Evolutionary conservation across 2,113 vertebrate genomes (phyloP), one percentile per base, ranked within the genome.

Genomic region (Psilopogon haemacephalus): DNA sequence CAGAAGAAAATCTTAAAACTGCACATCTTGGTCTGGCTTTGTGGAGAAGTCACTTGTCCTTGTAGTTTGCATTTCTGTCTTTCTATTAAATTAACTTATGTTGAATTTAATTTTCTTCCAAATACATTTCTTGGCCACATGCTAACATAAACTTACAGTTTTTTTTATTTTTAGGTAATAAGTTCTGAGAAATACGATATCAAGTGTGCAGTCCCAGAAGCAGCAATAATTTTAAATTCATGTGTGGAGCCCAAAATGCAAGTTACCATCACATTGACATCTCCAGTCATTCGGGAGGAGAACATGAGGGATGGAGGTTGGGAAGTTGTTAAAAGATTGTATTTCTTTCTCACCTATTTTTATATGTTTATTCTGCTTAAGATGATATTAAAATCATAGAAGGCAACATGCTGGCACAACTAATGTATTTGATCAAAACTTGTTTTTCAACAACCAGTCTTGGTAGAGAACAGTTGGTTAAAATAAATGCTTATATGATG

Each of bases 151-250:
- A 56, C 87, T 96, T 97, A 40, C 92, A n/a, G 40, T 95, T 88
- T 95, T 95, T 97, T 96, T 2, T 0, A 94, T 95, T 75, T 80
- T 78, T 96, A 99, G 99, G 95, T 99, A 32, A 98, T 99, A 91
- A 98, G 99, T 74, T 98, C 99, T 80, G 99, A 99, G 95, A 99
- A 99, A 95, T 99, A 99, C 2, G 99, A 99, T 95, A 99, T 99
- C 78, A 99, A 98, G 58, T 98, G 98, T 88, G 99, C 98, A n/a
- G 42, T 98, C 33, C 96, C 98, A 94, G 99, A 99, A 96, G 98
- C 99, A 13, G 98, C 99, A 80, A 99, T 99, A 96, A 97, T 99
- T 97, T 97, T 99, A 96, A 99, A 98, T 67, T 99, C 99, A 2
- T 97, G 97, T 82, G 96, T 98, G 80, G 99, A 99, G 91, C 98